Evolutionary conservation across 2,797 vertebrate genomes (phyloP).

Genomic region (Crocidura indochinensis): DNA sequence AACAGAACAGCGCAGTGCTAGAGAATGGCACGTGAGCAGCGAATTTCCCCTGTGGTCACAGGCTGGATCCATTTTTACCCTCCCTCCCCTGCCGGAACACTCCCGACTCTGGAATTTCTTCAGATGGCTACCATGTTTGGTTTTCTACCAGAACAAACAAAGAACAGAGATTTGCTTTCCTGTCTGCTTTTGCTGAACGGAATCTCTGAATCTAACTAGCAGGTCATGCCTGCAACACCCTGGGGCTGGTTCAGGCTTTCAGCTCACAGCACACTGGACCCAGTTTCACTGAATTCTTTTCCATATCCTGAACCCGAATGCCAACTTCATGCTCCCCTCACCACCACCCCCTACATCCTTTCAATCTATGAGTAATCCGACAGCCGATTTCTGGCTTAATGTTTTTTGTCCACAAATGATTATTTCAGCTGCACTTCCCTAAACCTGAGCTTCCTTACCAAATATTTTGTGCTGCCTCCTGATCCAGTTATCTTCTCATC

Average conservation of each 20-base stretch:
- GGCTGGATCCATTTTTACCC: slow-evolving; percentile 31
- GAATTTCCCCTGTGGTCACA: slow-evolving; percentile 37
- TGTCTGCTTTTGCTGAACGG: slow-evolving; percentile 65
- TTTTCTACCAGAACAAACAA: slow-evolving; percentile 78
- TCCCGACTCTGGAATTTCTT: slow-evolving; percentile 75
- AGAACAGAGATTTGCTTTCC: slow-evolving; percentile 76
- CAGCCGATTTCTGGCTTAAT: slow-evolving; percentile 59
- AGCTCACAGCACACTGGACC: not conserved
- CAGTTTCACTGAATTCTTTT: slow-evolving; percentile 14
- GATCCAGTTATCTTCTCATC: slow-evolving; percentile 10
- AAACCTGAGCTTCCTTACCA: slow-evolving; percentile 27
- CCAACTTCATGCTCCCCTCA: not conserved
- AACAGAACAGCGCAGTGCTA: not conserved
- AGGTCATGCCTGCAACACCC: not conserved
- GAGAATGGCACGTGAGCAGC: not conserved
- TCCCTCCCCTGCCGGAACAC: slow-evolving; percentile 37
- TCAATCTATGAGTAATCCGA: slow-evolving; percentile 56
- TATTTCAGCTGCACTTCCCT: slow-evolving; percentile 68
- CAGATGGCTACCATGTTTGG: slow-evolving; percentile 70
- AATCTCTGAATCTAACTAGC: slow-evolving; percentile 72
- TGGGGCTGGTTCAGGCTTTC: not conserved
- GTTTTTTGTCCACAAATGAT: slow-evolving; percentile 60
- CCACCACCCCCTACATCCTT: not conserved
- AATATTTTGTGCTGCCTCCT: slow-evolving; percentile 5
- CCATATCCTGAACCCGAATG: not conserved